Evolutionary conservation across 2,888 invertebrate species (phyloP).

Genomic region (Coelinius sp.): DNA sequence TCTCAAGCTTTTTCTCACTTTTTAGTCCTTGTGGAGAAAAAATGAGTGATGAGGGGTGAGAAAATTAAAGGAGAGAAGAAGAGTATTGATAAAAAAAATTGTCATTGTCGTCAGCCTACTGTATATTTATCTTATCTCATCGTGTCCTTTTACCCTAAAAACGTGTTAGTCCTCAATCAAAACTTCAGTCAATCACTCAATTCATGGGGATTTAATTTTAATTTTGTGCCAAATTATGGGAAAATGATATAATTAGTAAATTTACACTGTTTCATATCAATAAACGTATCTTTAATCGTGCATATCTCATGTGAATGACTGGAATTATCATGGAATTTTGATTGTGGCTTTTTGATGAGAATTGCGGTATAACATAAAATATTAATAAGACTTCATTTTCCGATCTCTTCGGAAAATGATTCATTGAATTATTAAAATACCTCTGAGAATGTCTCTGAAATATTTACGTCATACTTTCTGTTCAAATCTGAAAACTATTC

Average conservation of each 20-base stretch:
- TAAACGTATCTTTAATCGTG: conserved; percentile 22
- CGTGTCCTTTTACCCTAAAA: background rate
- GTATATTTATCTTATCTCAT: conserved; percentile 13
- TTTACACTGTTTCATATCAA: conserved; percentile 28
- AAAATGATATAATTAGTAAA: background rate
- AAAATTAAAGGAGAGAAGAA: background rate
- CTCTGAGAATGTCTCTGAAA: too few relatives aligned
- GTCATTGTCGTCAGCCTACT: conserved; percentile 10
- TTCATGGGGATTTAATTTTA: background rate
- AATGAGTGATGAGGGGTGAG: background rate
- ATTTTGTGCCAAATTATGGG: conserved; percentile 29
- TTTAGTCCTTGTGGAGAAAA: background rate
- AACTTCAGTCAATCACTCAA: background rate
- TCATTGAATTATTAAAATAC: too few relatives aligned
- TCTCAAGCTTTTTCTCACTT: background rate
- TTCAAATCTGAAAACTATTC: too few relatives aligned
- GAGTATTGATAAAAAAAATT: background rate
- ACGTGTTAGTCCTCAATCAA: background rate
- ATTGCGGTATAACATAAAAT: background rate
- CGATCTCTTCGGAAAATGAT: too few relatives aligned
- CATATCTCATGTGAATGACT: conserved; percentile 22
- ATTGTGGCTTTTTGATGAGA: too few relatives aligned
- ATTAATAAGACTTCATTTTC: too few relatives aligned
- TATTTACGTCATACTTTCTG: too few relatives aligned
- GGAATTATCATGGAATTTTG: background rate